Evolutionary conservation across 2,797 vertebrate genomes (phyloP), one percentile per base, ranked within the genome.

Genomic region (Peromyscus melanophrys): DNA sequence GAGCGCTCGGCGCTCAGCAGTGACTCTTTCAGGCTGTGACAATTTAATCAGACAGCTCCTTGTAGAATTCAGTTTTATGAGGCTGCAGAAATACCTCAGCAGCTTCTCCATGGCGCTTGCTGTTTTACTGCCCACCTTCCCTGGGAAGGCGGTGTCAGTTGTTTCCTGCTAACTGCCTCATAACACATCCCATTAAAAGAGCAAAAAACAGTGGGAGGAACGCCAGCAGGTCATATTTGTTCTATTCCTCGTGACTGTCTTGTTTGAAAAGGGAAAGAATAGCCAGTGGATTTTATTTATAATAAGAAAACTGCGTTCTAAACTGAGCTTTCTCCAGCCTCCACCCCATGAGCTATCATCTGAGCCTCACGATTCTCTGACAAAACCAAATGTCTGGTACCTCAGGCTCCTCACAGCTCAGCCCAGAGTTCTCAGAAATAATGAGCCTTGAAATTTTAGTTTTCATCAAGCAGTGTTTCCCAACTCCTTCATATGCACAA

Each of bases 61-160:
- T 63, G 69, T 49, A 90, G 95, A 96, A 90, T 92, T 96, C 82
- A 19, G 23, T 97, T 97, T 96, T 96, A 95, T 92, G 86, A 87
- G 75, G 31, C 52, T 67, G 61, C 71, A 57, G 80, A 92, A 89
- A 93, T 77, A 82, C n/a, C 91, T 43, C 49, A 91, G 95, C 80
- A 95, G 65, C 57, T 73, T 96, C 90, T 95, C 83, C 27, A 4
- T 61, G 90, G 59, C 75, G 37, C 43, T 84, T 19, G 17, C 85
- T 96, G 78, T 86, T 96, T 97, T 89, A 96, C 49, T 52, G 49
- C 63, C 78, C 55, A 78, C 85, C 29, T 73, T 80, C 65, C 52
- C 89, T 67, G 21, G 94, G 76, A 92, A 83, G 9, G 63, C 4
- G 52, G 88, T 31, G 40, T 95, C 90, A 78, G 40, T 81, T 91